Evolutionary conservation across 2,113 vertebrate species (phyloP).

Genomic region (Pygoscelis antarcticus): DNA sequence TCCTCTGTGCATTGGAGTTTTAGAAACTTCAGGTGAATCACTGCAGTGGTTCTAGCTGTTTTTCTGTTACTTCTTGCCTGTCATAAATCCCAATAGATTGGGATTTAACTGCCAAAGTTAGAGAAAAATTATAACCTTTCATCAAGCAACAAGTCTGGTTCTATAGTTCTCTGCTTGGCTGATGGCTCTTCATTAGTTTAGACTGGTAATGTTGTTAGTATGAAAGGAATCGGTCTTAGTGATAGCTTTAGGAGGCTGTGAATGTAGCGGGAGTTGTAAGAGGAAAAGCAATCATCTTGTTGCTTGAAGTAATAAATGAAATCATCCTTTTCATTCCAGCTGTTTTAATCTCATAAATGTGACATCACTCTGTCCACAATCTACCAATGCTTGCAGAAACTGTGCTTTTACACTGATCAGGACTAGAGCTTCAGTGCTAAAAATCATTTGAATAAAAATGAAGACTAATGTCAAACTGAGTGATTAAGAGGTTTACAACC

Average conservation of each 20-base stretch:
- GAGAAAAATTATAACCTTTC: not conserved
- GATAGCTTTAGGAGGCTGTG: not conserved
- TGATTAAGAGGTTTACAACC: not conserved
- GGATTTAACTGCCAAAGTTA: not conserved
- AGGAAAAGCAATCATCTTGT: not conserved
- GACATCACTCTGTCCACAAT: fast-evolving
- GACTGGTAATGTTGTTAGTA: not conserved
- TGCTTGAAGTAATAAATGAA: not conserved
- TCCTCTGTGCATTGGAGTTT: not conserved
- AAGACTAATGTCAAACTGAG: not conserved
- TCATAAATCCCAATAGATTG: not conserved
- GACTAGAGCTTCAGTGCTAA: not conserved
- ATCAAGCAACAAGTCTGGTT: not conserved
- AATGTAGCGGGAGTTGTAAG: not conserved
- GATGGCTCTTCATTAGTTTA: not conserved
- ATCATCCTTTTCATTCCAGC: not conserved
- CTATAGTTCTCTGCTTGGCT: not conserved
- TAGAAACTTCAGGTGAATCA: not conserved
- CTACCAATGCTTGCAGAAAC: not conserved
- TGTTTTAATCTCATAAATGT: not conserved
- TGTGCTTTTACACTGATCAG: not conserved
- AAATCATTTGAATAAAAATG: not conserved
- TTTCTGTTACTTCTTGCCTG: not conserved
- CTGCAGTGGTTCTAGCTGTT: not conserved
- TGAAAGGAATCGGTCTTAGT: not conserved